phyloP scores from a whole-genome alignment of 2,888 invertebrate species.

The Carpatolechia fugitivella region DNA sequence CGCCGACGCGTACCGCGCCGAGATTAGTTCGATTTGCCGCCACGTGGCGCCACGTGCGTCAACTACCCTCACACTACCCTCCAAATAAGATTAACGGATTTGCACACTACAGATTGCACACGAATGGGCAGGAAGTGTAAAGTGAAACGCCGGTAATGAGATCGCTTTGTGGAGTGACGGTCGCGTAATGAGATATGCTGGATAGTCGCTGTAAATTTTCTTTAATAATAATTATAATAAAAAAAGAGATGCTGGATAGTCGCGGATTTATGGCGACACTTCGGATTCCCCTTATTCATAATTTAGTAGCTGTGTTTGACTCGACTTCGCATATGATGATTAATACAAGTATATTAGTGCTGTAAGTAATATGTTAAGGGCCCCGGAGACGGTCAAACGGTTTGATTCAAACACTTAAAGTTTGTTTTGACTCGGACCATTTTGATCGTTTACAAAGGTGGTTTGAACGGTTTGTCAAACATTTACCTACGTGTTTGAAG shows the following conservation, averaged over 20 bases:
- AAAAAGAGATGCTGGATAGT: constrained; percentile 29
- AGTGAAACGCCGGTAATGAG: constrained; percentile 77
- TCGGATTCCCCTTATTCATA: neutral
- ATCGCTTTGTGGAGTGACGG: constrained; percentile 62
- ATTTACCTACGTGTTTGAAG: no score
- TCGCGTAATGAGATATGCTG: constrained; percentile 37
- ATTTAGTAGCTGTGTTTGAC: neutral
- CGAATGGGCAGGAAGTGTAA: constrained; percentile 77
- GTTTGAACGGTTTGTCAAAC: no score
- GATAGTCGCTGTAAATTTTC: no score
- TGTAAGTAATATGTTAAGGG: no score
- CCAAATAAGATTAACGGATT: constrained; percentile 79
- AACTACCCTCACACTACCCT: constrained; percentile 51
- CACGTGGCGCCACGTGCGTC: constrained; percentile 75
- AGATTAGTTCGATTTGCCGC: constrained; percentile 76
- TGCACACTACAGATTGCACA: constrained; percentile 79
- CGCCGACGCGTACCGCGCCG: constrained; percentile 68
- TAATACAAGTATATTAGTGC: no score
- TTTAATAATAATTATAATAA: no score
- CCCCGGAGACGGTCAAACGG: no score
- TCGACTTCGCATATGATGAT: no score
- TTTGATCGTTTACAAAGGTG: no score
- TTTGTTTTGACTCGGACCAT: no score
- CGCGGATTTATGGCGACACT: neutral
- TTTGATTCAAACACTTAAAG: no score